phyloP scores from a whole-genome alignment of 1,140 invertebrate species.

The Drosophila azteca region DNA sequence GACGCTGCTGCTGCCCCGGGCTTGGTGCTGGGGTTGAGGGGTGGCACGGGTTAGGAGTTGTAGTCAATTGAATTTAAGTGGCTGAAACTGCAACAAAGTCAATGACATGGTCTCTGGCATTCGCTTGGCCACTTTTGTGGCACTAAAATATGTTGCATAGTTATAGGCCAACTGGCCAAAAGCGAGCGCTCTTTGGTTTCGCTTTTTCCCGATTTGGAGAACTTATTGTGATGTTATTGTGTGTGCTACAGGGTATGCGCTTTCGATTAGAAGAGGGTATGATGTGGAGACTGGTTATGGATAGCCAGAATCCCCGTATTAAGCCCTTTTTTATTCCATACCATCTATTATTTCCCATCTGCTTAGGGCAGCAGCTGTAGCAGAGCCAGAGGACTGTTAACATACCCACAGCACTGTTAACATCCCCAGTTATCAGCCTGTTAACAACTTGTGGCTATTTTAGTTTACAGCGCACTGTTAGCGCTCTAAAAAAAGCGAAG shows the following conservation, averaged over 20 bases:
- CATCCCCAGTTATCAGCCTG: too few relatives aligned
- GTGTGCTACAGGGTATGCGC: not conserved
- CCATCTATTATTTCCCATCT: too few relatives aligned
- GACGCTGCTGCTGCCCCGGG: constrained; percentile 3
- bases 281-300: too few relatives aligned
- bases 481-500: too few relatives aligned
- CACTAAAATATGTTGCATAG: constrained; percentile 70
- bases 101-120: constrained; percentile 57
- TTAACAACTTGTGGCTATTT: too few relatives aligned
- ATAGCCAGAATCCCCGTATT: too few relatives aligned
- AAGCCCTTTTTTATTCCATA: too few relatives aligned
- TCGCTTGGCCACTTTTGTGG: constrained; percentile 58
- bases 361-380: too few relatives aligned
- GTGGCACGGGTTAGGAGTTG: constrained; percentile 1
- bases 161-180: constrained; percentile 30
- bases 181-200: constrained; percentile 1
- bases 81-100: constrained; percentile 65
- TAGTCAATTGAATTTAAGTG: constrained; percentile 79
- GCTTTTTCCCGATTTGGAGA: constrained; percentile 8
- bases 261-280: too few relatives aligned
- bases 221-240: constrained; percentile 8
- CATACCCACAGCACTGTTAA: too few relatives aligned
- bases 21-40: constrained; percentile 5
- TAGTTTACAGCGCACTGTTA: too few relatives aligned
- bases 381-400: too few relatives aligned